These are phyloP conservation scores for Trachops cirrhosus DNA, from an alignment of 2,797 vertebrate genomes.

Conservation along the genomic window DNA sequence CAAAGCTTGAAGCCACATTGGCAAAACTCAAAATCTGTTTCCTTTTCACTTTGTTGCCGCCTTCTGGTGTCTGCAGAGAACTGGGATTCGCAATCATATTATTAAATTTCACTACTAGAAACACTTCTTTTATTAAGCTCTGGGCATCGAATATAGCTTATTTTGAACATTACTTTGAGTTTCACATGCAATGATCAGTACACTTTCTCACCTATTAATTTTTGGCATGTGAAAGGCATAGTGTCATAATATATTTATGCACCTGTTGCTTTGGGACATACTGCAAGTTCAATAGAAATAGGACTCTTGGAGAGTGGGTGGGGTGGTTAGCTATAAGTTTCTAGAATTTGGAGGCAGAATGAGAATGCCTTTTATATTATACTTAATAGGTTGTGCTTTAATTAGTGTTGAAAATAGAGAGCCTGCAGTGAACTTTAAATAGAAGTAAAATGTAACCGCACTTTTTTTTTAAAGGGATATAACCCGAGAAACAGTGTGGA, in stretches of 20 bases:
- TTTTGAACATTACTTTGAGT: slow-evolving; percentile 33
- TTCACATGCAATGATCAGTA: not conserved
- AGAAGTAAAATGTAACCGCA: not conserved
- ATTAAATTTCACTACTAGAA: not conserved
- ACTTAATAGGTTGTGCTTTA: slow-evolving; percentile 11
- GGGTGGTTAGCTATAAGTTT: not conserved
- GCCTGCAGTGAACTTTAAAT: not conserved
- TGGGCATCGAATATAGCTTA: not conserved
- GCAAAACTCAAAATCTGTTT: not conserved
- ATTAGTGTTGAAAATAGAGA: slow-evolving; percentile 19
- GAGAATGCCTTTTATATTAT: not conserved
- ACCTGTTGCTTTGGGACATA: not conserved
- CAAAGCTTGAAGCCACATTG: not conserved
- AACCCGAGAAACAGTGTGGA: not conserved
- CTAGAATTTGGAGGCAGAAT: not conserved
- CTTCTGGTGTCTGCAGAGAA: not conserved
- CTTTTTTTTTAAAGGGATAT: not conserved
- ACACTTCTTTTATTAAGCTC: not conserved
- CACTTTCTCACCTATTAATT: not conserved
- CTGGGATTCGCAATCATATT: not conserved
- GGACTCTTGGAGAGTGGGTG: not conserved
- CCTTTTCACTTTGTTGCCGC: not conserved
- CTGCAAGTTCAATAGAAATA: not conserved
- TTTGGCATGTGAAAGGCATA: not conserved
- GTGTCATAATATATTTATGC: not conserved